A percentile compares a stretch with the other conserved stretches of the same genome.
These are phyloP conservation scores for Micropoecilia bifurca DNA, from an alignment of 2,797 vertebrate species.

Conservation along the genomic window DNA sequence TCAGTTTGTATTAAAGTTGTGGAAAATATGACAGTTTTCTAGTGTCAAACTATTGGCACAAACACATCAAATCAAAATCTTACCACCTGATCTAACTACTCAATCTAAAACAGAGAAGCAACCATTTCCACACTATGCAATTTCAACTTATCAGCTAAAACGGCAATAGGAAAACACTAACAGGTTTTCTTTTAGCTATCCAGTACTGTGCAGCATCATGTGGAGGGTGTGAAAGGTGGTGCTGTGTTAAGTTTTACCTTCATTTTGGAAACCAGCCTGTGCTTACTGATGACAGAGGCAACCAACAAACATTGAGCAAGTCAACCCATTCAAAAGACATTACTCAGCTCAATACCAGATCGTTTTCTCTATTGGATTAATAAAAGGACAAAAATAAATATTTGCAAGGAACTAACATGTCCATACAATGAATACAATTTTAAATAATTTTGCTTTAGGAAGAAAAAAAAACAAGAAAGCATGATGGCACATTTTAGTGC, in stretches of 20 bases:
- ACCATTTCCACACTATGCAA: not conserved
- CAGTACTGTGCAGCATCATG: not conserved
- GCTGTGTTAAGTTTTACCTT: not conserved
- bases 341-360: slow-evolving; percentile 37
- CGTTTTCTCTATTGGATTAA: slow-evolving; percentile 43
- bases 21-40: not conserved
- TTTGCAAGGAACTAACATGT: slow-evolving; percentile 42
- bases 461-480: slow-evolving; percentile 17
- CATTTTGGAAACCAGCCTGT: not conserved
- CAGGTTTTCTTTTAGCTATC: not conserved
- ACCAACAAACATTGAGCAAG: slow-evolving; percentile 73
- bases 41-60: not conserved
- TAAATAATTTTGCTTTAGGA: not conserved
- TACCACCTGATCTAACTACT: not conserved
- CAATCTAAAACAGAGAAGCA: not conserved
- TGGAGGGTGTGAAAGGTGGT: not conserved
- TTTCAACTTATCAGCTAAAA: not conserved
- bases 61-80: not conserved
- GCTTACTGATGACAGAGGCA: slow-evolving; percentile 79
- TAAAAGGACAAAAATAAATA: slow-evolving; percentile 32
- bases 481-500: slow-evolving; percentile 35
- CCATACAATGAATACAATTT: slow-evolving; percentile 7
- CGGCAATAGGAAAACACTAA: not conserved
- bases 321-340: slow-evolving; percentile 62
- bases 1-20: not conserved